These are phyloP conservation scores for Plagodis dolabraria DNA, from an alignment of 2,888 invertebrate species.

Conservation along the genomic window DNA sequence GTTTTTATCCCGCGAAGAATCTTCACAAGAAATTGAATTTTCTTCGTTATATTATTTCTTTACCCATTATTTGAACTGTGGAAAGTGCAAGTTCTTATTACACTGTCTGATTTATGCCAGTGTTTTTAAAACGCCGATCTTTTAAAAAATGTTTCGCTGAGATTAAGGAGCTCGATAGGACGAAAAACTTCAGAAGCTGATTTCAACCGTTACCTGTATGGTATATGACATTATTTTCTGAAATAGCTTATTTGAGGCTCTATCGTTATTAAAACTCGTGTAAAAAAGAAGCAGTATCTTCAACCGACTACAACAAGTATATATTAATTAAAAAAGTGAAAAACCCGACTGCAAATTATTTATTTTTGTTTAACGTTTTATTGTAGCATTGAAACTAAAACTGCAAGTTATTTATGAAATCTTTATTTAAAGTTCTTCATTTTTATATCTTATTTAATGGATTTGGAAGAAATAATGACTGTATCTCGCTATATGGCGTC, in stretches of 20 bases:
- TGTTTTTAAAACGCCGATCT: slow-evolving; percentile 37
- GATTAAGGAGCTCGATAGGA: slow-evolving; percentile 43
- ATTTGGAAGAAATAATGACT: no score
- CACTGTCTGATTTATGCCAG: slow-evolving; percentile 42
- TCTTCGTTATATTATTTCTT: slow-evolving; percentile 15
- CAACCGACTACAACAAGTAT: not conserved
- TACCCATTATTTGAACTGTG: slow-evolving; percentile 27
- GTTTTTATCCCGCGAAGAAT: slow-evolving; percentile 1
- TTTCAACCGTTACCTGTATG: slow-evolving; percentile 39
- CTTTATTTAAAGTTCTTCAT: no score
- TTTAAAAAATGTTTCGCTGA: slow-evolving; percentile 39
- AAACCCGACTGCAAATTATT: no score
- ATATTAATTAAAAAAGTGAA: no score
- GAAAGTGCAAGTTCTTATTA: slow-evolving; percentile 27
- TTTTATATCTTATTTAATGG: no score
- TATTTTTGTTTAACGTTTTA: no score
- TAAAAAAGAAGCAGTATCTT: slow-evolving; percentile 15
- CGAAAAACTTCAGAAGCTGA: slow-evolving; percentile 34
- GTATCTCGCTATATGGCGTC: no score
- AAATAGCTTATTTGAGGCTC: slow-evolving; percentile 30
- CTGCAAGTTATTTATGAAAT: no score
- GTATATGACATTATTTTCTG: slow-evolving; percentile 37
- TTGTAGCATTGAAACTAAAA: no score
- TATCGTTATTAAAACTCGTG: slow-evolving; percentile 16
- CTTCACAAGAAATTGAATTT: slow-evolving; percentile 7